Base-by-base conservation (phyloP, 2,113 vertebrate species). In the Caranx ignobilis region DNA sequence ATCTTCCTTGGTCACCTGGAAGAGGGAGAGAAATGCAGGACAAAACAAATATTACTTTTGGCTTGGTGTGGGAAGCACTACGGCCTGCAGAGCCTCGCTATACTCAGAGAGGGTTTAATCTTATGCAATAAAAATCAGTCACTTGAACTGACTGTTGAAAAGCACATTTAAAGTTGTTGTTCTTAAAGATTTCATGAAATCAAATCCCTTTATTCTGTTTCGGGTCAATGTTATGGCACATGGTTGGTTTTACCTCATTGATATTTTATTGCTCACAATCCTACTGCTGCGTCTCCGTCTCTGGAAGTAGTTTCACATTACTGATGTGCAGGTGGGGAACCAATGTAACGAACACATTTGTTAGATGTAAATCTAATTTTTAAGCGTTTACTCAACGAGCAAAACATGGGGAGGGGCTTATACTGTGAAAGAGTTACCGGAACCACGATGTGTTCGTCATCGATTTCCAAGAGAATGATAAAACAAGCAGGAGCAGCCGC, bases 1-100 rank as follows among this genome's bases (percentile, higher is more conserved):
- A 85, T 99, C 98, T 2, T 98, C 96, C 70, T 95, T 96, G 61
- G 97, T 99, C 91, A 99, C 89, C 98, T 99, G 86, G 63, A 86
- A 82, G 76, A n/a, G 45, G 69, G 66, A 41, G 19, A 55, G 65
- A 84, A 83, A 77, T 9, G 32, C 37, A 88, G 62, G 45, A 81
- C 43, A 87, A 79, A 81, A 85, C 34, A 86, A 83, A 81, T 77
- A 47, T 91, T 84, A 87, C 68, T 61, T 65, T 86, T 84, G 81
- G 82, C 57, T 71, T 4, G 7, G 32, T 10, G 72, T 55, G 62
- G 52, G 52, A 74, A 55, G 66, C 16, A 59, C 54, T 63, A 41
- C 1, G 5, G 70, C 39, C 63, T 65, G 75, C 32, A 62, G 47
- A 87, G 67, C 71, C 16, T 82, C 64, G 66, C 54, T 50, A 1